Evolutionary conservation across 2,888 invertebrate genomes (phyloP), one percentile per base, ranked within the genome.

Genomic region (Trichopria drosophilae): DNA sequence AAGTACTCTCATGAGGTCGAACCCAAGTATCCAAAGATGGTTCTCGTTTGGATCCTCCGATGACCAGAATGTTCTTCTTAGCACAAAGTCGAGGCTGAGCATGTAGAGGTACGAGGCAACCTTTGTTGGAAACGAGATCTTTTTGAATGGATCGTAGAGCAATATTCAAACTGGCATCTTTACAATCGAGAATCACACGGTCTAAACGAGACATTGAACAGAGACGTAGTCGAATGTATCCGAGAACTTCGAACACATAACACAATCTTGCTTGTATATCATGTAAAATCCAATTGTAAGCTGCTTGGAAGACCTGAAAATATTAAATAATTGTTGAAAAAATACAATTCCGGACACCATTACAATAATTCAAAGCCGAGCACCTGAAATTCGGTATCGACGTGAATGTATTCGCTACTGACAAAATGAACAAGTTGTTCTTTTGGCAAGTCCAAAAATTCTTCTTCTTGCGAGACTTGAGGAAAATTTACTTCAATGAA

Each of bases 351-450:
- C 10, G 10, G 10, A 26, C n/a, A 5, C 16, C 31, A 31, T 12
- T n/a, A 36, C 4, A 34, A 19, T 12, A 39, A 26, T 34, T 16
- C 24, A 34, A 23, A 20, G 23, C 23, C 15, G 13, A 13, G 50
- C 62, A 90, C 93, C 84, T 94, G 90, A 68, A 86, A 86, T 79
- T 94, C 94, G 58, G 87, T 88, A 70, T 93, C 92, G 45, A 95
- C 89, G 70, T 87, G 86, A 46, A 95, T 81, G 71, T 88, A 82
- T 78, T 95, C 94, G 54, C 93, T 93, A 61, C 86, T 84, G 43
- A 95, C 78, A 62, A 95, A 82, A 61, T 84, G 84, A 51, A 88
- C 80, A 42, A 95, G 78, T 67, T 87, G 82, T 60, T 87, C 83
- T 68, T 89, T 84, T 18, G 92, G 89, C 55, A 93, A 78, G 63